These are phyloP conservation scores for Thereva nobilitata DNA, from an alignment of 2,888 invertebrate genomes.

Conservation along the genomic window DNA sequence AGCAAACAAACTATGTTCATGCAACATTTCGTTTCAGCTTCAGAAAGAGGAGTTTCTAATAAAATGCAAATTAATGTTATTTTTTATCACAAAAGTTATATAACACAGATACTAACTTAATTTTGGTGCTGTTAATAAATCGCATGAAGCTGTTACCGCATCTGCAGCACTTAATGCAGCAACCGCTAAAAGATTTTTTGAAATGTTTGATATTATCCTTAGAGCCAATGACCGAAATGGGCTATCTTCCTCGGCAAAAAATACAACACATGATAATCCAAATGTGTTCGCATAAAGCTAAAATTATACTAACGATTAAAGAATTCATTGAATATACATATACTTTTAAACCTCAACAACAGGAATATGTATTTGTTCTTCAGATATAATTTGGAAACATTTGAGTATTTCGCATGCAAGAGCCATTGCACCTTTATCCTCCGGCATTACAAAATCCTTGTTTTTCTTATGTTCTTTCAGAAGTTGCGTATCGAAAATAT, in stretches of 20 bases:
- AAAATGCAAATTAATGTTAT: not conserved
- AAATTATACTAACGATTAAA: not conserved
- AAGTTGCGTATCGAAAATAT: constrained; percentile 55
- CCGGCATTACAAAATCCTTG: constrained; percentile 52
- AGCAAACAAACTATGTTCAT: constrained; percentile 55
- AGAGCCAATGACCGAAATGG: constrained; percentile 51
- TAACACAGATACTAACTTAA: constrained; percentile 43
- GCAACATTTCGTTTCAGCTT: constrained; percentile 53
- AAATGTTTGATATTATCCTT: constrained; percentile 55
- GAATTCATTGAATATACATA: not conserved
- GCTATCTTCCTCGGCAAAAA: constrained; percentile 51
- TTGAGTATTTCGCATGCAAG: constrained; percentile 53
- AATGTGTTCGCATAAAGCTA: constrained; percentile 36
- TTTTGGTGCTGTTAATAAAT: constrained; percentile 50
- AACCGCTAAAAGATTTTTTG: constrained; percentile 51
- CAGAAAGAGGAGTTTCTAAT: constrained; percentile 47
- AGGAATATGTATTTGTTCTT: constrained; percentile 48
- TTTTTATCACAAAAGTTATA: not conserved
- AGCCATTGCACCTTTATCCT: constrained; percentile 48
- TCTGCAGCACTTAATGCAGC: constrained; percentile 52
- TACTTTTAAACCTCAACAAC: constrained; percentile 49
- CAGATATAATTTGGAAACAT: constrained; percentile 52
- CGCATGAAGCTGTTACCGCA: constrained; percentile 54
- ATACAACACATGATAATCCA: constrained; percentile 52
- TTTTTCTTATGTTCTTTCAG: constrained; percentile 47